Base-by-base conservation (phyloP, 1,140 invertebrate genomes). In the Hyles vespertilio region DNA sequence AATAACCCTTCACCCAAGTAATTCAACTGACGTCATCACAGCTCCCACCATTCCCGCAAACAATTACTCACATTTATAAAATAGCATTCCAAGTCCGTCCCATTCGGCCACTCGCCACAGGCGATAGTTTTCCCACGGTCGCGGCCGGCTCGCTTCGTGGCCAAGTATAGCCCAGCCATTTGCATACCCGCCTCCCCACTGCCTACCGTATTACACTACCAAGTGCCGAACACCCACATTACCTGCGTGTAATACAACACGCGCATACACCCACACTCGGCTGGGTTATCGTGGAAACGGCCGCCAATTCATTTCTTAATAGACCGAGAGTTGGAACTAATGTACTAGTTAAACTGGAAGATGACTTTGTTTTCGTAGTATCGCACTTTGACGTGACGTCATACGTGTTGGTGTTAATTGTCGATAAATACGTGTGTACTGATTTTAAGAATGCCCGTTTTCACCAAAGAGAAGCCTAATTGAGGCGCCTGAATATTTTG, bases 121-220 rank as follows among this genome's bases (percentile, higher is more conserved):
- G 84, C 84, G 83, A 88, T 86, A 86, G 81, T 88, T 84, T 86
- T 88, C 84, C 84, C 84, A 88, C 84, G 84, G 79, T 84, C 83
- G 70, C 77, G 72, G 70, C 67, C 77, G 70, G 72, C 69, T 63
- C 70, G 77, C 73, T 73, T 70, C 72, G 76, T 76, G 77, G 71
- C 80, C 79, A 75, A 83, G 74, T 81, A 81, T 81, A 81, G 80
- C 70, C 65, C 79, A 74, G 81, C 78, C 81, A 87, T 87, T 87
- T 87, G 83, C 84, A 87, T 87, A 81, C 76, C 78, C 78, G 63
- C 68, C 77, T 40, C 69, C 77, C 71, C 81, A 69, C 79, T 69
- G 71, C 74, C 77, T 82, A 82, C 84, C 70, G 77, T 76, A 76
- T 80, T 80, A 87, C 79, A 74, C 82, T 58, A 63, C 78, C 68